These are phyloP conservation scores for Sipunculus nudus DNA, from an alignment of 2,888 invertebrate species.

Conservation along the genomic window DNA sequence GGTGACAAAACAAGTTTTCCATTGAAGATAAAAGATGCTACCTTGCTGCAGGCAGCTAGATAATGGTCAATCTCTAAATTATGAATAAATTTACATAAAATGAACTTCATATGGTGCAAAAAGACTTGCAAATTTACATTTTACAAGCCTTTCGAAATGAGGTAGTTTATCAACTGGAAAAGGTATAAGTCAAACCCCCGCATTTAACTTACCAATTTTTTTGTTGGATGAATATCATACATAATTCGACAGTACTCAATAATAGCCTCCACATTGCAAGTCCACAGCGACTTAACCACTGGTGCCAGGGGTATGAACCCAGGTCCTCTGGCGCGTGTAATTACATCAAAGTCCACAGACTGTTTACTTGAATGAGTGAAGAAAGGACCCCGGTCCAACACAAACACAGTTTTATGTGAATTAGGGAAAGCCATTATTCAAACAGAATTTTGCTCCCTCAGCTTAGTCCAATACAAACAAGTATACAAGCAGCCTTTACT, in stretches of 20 bases:
- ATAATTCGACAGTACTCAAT: slow-evolving; percentile 96
- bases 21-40: too few relatives aligned
- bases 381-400: slow-evolving; percentile 91
- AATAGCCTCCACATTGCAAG: slow-evolving; percentile 92
- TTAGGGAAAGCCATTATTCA: slow-evolving; percentile 44
- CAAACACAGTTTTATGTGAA: slow-evolving; percentile 91
- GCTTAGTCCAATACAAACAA: too few relatives aligned
- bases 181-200: too few relatives aligned
- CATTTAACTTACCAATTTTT: slow-evolving; percentile 58
- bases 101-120: too few relatives aligned
- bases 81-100: too few relatives aligned
- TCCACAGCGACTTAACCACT: slow-evolving; percentile 94
- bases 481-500: too few relatives aligned
- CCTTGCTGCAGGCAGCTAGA: too few relatives aligned
- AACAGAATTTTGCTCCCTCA: background rate
- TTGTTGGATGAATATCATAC: slow-evolving; percentile 90
- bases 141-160: too few relatives aligned
- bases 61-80: too few relatives aligned
- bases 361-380: slow-evolving; percentile 87
- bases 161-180: too few relatives aligned
- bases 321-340: slow-evolving; percentile 41
- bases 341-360: slow-evolving; percentile 83
- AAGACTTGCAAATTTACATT: too few relatives aligned
- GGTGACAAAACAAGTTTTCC: too few relatives aligned
- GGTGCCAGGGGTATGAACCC: slow-evolving; percentile 74